A percentile compares a stretch with the other conserved stretches of the same genome.
Evolutionary conservation across 2,113 vertebrate genomes (phyloP).

Genomic region (Meleagris gallopavo): DNA sequence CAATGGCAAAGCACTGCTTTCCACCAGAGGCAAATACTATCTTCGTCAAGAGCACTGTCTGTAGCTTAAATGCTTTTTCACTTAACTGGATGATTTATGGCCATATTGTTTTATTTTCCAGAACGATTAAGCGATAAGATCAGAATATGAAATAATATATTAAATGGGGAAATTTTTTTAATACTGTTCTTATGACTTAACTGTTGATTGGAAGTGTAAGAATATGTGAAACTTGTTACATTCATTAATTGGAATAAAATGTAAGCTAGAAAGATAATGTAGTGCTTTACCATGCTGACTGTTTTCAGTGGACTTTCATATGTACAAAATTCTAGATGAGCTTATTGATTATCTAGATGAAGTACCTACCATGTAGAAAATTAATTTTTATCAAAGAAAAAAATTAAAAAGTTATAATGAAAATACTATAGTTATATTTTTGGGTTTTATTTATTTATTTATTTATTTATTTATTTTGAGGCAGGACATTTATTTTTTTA

Average conservation of each 20-base stretch:
- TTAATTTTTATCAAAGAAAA: slow-evolving; percentile 7
- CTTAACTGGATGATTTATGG: not conserved
- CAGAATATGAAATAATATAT: not conserved
- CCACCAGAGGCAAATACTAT: not conserved
- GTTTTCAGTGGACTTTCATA: not conserved
- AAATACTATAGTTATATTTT: not conserved
- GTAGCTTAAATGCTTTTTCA: not conserved
- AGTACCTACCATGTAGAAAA: not conserved
- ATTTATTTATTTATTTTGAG: not conserved
- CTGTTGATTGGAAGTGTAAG: not conserved
- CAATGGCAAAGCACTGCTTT: not conserved
- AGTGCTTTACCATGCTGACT: not conserved
- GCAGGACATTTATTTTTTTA: slow-evolving; percentile 25
- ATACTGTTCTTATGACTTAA: not conserved
- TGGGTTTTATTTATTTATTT: too few relatives aligned
- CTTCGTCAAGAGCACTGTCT: not conserved
- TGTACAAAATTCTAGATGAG: slow-evolving; percentile 23
- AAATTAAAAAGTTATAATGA: slow-evolving; percentile 25
- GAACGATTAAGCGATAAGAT: not conserved
- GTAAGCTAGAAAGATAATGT: not conserved
- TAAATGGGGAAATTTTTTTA: not conserved
- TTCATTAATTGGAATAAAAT: not conserved
- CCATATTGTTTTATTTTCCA: not conserved
- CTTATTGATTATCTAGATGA: slow-evolving; percentile 1
- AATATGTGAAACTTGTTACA: not conserved